Evolutionary conservation across 2,888 invertebrate species (phyloP), one percentile per base, ranked within the genome.

Genomic region (Autographa gamma): DNA sequence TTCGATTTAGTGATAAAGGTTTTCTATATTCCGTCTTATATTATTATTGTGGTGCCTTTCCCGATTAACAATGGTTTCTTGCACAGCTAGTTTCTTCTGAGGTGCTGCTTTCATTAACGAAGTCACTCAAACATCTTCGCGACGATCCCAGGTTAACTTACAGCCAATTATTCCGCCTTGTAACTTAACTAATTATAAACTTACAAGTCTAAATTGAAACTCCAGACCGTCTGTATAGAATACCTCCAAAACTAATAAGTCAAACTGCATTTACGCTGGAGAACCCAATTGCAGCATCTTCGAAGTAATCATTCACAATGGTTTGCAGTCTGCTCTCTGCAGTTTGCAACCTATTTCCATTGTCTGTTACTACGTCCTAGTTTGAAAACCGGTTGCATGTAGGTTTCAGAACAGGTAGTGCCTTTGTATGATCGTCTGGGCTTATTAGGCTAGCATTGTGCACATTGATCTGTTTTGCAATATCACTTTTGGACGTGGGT

Each of bases 261-360:
- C n/a, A 34, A 74, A 76, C 52, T 60, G 63, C 52, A 63, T 79
- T 48, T 66, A 58, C 54, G 31, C 32, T 64, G 63, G 38, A 59
- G 67, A 67, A 76, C 65, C 77, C 77, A 76, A 77, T 77, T 76
- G 76, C 56, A 71, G 63, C 71, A 65, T 68, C 66, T 76, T 58
- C 58, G 67, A 65, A 25, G 66, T 58, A 64, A 70, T 75, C 63
- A 64, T 41, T 77, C 34, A 54, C 62, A 66, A 79, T 70, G 52
- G 14, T 34, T 2, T n/a, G 48, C n/a, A 25, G 25, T 25, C 25
- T 25, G 25, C n/a, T 3, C n/a, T 48, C 48, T 48, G 48, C 16
- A 63, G 61, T 71, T 14, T 41, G 62, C 72, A 80, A 80, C 83
- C 83, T 48, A 82, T 82, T 77, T 67, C 60, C 59, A 77, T 81